Evolutionary conservation across 1,140 invertebrate species (phyloP), one percentile per base, ranked within the genome.

Genomic region (Heliconius congener): DNA sequence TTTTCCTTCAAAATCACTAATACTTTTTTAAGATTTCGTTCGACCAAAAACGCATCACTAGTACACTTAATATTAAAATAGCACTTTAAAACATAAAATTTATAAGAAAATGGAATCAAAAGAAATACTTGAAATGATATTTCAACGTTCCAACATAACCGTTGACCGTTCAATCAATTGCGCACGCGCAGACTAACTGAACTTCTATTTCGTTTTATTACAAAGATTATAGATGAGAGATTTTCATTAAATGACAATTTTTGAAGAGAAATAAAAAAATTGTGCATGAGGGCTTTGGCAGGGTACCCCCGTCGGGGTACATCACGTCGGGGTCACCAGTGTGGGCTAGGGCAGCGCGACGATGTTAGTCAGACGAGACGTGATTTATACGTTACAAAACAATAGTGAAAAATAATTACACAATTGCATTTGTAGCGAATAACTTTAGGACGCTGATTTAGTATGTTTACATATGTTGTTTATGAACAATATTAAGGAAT

Each of bases 101-200:
- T 66, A 66, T 66, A 30, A 16, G 0, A 66, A 66, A 66, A 27
- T 66, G 30, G 3, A 27, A 66, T 27, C n/a, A 27, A 0, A 66
- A 9, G 6, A 0, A n/a, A 57, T 57, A 66, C 30, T 66, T 5
- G 1, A 66, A 16, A 27, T 66, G n/a, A 66, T 66, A 16, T 27
- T 66, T 8, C 60, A 30, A 27, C n/a, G 9, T 27, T 57, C 1
- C n/a, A 66, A 66, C 23, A 30, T 66, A 66, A 66, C 4, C n/a
- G 23, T 27, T 66, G 60, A 27, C 60, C 27, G 74, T 75, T 75
- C 74, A 75, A 76, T 50, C 39, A 23, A 50, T 18, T 70, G 74
- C 74, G 74, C 37, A 19, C 57, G 60, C 60, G 74, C 60, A 60
- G 39, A 76, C 74, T 76, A 66, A 66, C 74, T 76, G 16, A 30